Base-by-base conservation (phyloP, 2,888 invertebrate genomes). In the Stramonita haemastoma region DNA sequence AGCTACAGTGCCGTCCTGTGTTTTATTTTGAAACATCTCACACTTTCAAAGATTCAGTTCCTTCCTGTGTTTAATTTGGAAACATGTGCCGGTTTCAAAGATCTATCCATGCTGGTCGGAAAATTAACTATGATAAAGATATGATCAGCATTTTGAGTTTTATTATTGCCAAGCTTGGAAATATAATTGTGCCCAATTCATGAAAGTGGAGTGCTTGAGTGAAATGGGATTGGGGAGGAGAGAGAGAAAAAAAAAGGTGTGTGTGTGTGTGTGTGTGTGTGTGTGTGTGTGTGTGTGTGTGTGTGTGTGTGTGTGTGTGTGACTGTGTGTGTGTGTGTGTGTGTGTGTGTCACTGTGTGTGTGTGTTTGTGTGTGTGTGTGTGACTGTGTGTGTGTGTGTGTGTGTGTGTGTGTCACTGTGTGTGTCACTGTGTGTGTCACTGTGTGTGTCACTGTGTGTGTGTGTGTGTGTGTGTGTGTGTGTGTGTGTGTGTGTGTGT, bases 221-320 rank as follows among this genome's bases (percentile, higher is more conserved):
- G 46, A 46, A 46, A 46, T 46, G 46, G 46, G 8, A 46, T 46
- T 46, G 46, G 46, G 8, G 46, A 46, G 46, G 46, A 46, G 46
- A 46, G 46, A 46, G 46, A 46, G 46, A 46, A 8, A 46, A 8
- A 46, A 8, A 46, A 8, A 46, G 46, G 46, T 83, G 81, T 81
- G 81, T 83, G 81, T 83, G 81, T 26, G 46, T 83, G 81, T 36
- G 81, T 46, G 36, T 46, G 1, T 83, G 22, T 83, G 81, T 83
- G 46, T 83, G 81, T 26, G 46, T 46, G 81, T 83, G 81, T 81
- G 81, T 83, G 81, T 83, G 81, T 26, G 46, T 83, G 81, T 36
- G 81, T 46, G 36, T 46, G 1, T 83, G 22, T 83, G 81, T 83
- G 46, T 83, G 81, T 26, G 46, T 46, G 22, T 83, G 81, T 83